Evolutionary conservation across 2,888 invertebrate species (phyloP), one percentile per base, ranked within the genome.

Genomic region (Ametastegia equiseti): DNA sequence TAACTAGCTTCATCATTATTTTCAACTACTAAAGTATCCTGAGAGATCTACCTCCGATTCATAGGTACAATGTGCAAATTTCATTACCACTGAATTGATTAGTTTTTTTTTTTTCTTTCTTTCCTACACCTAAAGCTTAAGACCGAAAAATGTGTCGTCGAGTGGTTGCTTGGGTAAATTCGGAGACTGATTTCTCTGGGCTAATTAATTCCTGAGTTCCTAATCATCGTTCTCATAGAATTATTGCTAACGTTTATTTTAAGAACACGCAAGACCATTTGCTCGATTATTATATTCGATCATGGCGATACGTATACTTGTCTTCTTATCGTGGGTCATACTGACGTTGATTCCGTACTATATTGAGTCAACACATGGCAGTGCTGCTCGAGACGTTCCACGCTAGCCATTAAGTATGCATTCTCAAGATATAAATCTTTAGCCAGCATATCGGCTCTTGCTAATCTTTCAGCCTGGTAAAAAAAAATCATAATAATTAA

Each of bases 391-490:
- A 94, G 90, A 81, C 93, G 92, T 88, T 94, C 94, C 27, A 94
- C 92, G 80, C 94, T 94, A 27, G 95, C 95, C 82, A 94, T 93
- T 82, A 97, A 93, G 91, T 96, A 95, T 80, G 97, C 95, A 92
- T 97, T 97, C 92, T 97, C 97, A 77, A 97, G 94, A 92, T 96
- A 97, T 83, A 97, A 93, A 88, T 97, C 97, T 92, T 96, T 96
- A 30, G 96, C 95, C 67, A 97, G 93, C 87, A 96, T 90, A 91
- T 97, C 97, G 19, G 96, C 95, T 88, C 94, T 94, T 54, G 95
- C 94, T 81, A 97, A 93, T 84, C 95, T 95, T 88, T 96, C 95
- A 80, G 94, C 92, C 92, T 95, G 93, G 30, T 85, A 86, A 81
- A 60, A 13, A 83, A 81, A 81, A 83, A 63, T 27, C 6, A 82